Conservation (phyloP, 37 sponge, comb jelly and placozoan genomes). For the Mnemiopsis leidyi region DNA sequence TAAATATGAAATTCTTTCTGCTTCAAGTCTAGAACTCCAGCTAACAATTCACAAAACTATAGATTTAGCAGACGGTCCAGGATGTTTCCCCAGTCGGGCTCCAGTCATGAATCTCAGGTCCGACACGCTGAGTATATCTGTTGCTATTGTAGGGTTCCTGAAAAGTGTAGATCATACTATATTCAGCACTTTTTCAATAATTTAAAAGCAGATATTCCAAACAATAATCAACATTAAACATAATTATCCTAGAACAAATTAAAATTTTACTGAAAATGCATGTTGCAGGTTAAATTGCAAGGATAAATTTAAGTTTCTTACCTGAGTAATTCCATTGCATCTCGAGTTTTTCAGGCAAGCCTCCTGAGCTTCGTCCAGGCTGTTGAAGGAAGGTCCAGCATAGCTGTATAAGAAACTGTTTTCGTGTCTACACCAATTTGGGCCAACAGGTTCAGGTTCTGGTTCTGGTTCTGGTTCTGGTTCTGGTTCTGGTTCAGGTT, state of each 20-base stretch:
- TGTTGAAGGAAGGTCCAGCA: neutral
- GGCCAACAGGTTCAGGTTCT: slow-evolving; percentile 2
- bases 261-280: no score
- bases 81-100: neutral
- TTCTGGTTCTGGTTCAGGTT: slow-evolving; percentile 15
- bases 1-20: no score
- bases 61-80: neutral
- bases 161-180: neutral
- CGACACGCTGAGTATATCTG: neutral
- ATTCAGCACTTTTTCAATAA: neutral
- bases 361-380: neutral
- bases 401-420: neutral
- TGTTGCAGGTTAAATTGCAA: no score
- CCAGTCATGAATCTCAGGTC: neutral
- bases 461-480: slow-evolving; percentile 45
- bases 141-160: neutral
- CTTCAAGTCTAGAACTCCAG: no score
- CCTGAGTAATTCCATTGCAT: neutral
- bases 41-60: no score
- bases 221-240: no score
- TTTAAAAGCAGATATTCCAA: no score
- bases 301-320: no score
- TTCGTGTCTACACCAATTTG: neutral
- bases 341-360: neutral
- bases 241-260: no score